Evolutionary conservation across 2,113 vertebrate genomes (phyloP), one percentile per base, ranked within the genome.

Genomic region (Panthera tigris): DNA sequence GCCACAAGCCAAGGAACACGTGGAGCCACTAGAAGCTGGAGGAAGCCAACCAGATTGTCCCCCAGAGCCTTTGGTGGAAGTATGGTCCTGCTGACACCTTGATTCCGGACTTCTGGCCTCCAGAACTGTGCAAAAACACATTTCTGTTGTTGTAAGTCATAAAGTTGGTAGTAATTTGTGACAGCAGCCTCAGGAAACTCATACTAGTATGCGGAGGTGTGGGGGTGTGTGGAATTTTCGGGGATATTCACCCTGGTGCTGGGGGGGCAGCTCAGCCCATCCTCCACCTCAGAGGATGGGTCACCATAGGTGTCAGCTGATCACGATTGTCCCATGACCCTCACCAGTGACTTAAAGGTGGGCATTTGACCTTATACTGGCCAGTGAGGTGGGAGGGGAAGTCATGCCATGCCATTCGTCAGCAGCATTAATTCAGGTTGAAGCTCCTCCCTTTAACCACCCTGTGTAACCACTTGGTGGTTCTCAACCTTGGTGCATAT

Each of bases 191-290:
- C 68, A 4, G 71, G 39, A 95, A 85, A 57, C 25, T 18, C 19
- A 12, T 12, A 2, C 61, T 66, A 19, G 41, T 21, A 2, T 0
- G 15, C 21, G 7, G 36, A 78, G 4, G 33, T 8, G 41, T 2
- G 4, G 27, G 18, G 7, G 7, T 9, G 57, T 45, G 1, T 45
- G 36, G 4, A 16, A 7, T 61, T 45, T 50, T 29, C 2, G 0
- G 19, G 45, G 21, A 1, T 18, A 9, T 15, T 13, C 55, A 23
- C 2, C 1, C 83, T 68, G 55, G 27, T 11, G 55, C 19, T 3
- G 3, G 55, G 36, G 12, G 31, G 5, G 36, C 0, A 2, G 21
- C 36, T 33, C 19, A 1, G 36, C 31, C 10, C 31, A 29, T 14
- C 33, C 36, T 36, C 25, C 31, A n/a, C 31, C 39, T 61, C 29